phyloP scores from a whole-genome alignment of 2,888 invertebrate genomes.

The Cyrtodaria siliqua region DNA sequence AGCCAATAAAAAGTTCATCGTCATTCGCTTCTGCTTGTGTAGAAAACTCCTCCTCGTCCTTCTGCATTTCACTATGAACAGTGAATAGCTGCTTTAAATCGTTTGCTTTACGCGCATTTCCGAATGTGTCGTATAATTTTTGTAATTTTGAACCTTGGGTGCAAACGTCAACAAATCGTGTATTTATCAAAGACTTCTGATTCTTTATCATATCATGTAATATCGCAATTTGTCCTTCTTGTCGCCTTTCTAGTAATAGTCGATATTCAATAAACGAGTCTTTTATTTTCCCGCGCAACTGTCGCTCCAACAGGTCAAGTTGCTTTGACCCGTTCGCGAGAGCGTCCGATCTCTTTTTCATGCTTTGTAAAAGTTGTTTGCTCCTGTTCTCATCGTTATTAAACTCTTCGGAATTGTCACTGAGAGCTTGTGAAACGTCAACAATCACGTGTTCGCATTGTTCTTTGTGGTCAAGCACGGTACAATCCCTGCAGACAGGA shows the following conservation, averaged over 20 bases:
- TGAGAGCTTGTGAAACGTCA: slow-evolving; percentile 76
- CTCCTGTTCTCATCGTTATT: slow-evolving; percentile 72
- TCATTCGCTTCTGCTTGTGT: slow-evolving; percentile 74
- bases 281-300: slow-evolving; percentile 74
- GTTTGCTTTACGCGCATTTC: slow-evolving; percentile 72
- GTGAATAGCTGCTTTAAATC: slow-evolving; percentile 78
- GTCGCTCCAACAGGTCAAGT: slow-evolving; percentile 79
- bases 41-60: slow-evolving; percentile 74
- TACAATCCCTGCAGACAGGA: slow-evolving; percentile 82
- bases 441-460: slow-evolving; percentile 78
- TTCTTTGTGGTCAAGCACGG: slow-evolving; percentile 82
- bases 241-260: slow-evolving; percentile 77
- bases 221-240: slow-evolving; percentile 75
- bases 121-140: slow-evolving; percentile 77
- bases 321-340: slow-evolving; percentile 80
- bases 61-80: slow-evolving; percentile 76
- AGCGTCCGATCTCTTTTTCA: slow-evolving; percentile 76
- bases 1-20: slow-evolving; percentile 74
- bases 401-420: slow-evolving; percentile 76
- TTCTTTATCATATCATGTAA: slow-evolving; percentile 75
- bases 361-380: slow-evolving; percentile 72
- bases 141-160: slow-evolving; percentile 77
- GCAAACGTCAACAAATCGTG: slow-evolving; percentile 76
- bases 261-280: slow-evolving; percentile 82
- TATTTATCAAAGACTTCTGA: slow-evolving; percentile 76